These are phyloP conservation scores for Echinarachnius parma DNA, from an alignment of 53 echinoderm and acorn worm species.

Conservation along the genomic window DNA sequence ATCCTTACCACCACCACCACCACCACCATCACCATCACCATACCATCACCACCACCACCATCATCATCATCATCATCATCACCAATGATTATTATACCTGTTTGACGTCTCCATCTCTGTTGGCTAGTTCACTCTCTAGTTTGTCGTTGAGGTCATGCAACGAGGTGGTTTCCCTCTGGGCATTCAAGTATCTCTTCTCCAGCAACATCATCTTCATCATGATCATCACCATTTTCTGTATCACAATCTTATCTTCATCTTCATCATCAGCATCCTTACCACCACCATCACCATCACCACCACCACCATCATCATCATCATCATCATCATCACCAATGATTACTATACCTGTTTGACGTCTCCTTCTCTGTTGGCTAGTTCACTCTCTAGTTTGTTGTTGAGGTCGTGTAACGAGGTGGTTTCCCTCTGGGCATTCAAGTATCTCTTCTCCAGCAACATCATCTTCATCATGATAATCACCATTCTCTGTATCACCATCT, in stretches of 20 bases:
- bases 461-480: too few species aligned
- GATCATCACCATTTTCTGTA: too few species aligned
- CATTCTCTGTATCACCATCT: too few species aligned
- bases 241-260: too few species aligned
- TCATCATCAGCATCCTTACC: too few species aligned
- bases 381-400: constrained; percentile 85
- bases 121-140: constrained; percentile 77
- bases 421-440: constrained; percentile 89
- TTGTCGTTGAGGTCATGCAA: constrained; percentile 96
- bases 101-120: constrained; percentile 70
- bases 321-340: neutral
- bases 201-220: too few species aligned
- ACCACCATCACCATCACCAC: too few species aligned
- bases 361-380: constrained; percentile 78
- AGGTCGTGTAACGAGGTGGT: constrained; percentile 93
- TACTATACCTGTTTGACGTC: constrained; percentile 67
- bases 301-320: too few species aligned
- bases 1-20: too few species aligned
- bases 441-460: constrained; percentile 92
- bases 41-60: too few species aligned
- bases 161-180: constrained; percentile 91
- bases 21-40: too few species aligned
- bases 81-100: constrained; percentile 44
- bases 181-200: constrained; percentile 90
- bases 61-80: too few species aligned